These are phyloP conservation scores for Danio jaintianensis DNA, from an alignment of 2,797 vertebrate species.

Conservation along the genomic window DNA sequence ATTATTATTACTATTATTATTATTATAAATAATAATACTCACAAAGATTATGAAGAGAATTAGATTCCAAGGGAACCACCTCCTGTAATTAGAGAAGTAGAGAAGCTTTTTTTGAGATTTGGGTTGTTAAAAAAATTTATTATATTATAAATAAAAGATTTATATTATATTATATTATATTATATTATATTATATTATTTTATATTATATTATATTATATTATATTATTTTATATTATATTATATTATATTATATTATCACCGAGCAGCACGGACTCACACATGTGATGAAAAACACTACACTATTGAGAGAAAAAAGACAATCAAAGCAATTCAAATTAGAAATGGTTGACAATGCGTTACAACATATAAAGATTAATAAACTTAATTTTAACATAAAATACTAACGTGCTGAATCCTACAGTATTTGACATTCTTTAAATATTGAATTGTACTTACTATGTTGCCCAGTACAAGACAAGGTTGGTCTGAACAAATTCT, in stretches of 20 bases:
- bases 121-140: background rate
- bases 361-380: background rate
- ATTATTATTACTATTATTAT: background rate
- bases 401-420: background rate
- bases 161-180: background rate
- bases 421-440: background rate
- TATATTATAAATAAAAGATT: background rate
- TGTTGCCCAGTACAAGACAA: constrained; percentile 95
- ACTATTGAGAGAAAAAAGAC: constrained; percentile 70
- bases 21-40: constrained; percentile 70
- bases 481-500: constrained; percentile 87
- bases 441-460: constrained; percentile 84
- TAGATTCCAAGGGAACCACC: constrained; percentile 93
- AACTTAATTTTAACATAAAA: background rate
- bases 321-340: constrained; percentile 8
- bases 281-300: constrained; percentile 92
- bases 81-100: constrained; percentile 74
- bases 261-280: constrained; percentile 90
- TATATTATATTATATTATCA: constrained; percentile 62
- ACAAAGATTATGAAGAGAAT: constrained; percentile 92
- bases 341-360: background rate
- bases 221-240: background rate
- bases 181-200: background rate
- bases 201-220: too few relatives aligned
- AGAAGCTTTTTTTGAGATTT: background rate